phyloP scores from a whole-genome alignment of 1,140 invertebrate genomes.

The Drosophila ironensis region DNA sequence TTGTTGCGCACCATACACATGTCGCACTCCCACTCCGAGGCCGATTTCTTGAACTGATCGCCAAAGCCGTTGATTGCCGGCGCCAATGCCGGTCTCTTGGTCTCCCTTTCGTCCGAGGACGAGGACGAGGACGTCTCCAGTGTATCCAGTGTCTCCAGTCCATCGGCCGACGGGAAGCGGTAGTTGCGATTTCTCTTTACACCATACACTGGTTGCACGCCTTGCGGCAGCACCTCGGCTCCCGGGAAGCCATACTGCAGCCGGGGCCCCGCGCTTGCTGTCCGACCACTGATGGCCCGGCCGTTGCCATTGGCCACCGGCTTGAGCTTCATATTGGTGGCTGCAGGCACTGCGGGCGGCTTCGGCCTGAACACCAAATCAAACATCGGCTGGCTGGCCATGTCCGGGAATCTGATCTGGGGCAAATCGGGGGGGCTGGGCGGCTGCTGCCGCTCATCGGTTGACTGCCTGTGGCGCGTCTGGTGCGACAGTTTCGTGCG shows the following conservation, averaged over 20 bases:
- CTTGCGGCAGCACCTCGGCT: constrained; percentile 1
- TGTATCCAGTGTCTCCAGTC: not conserved
- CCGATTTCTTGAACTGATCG: constrained; percentile 83
- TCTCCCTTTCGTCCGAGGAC: not conserved
- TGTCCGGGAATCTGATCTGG: constrained; percentile 85
- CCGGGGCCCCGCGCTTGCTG: not conserved
- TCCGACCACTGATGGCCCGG: not conserved
- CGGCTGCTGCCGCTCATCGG: constrained; percentile 70
- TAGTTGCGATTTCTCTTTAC: not conserved
- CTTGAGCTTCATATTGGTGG: not conserved
- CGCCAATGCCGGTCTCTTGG: not conserved
- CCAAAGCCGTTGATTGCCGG: constrained; percentile 74
- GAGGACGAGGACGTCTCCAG: not conserved
- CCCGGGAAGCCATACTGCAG: constrained; percentile 8
- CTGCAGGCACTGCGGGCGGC: not conserved
- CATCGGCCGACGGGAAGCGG: constrained; percentile 6
- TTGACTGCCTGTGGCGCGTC: constrained; percentile 47
- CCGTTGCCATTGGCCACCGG: constrained; percentile 8
- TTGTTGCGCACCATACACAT: constrained; percentile 86
- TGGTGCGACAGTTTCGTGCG: constrained; percentile 69
- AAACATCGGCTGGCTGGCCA: constrained; percentile 84
- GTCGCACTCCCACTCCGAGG: constrained; percentile 86
- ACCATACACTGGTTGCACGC: not conserved
- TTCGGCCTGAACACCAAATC: constrained; percentile 71
- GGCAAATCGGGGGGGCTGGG: constrained; percentile 84